Base-by-base conservation (phyloP, 2,888 invertebrate genomes). In the Stictocephala bisonia region DNA sequence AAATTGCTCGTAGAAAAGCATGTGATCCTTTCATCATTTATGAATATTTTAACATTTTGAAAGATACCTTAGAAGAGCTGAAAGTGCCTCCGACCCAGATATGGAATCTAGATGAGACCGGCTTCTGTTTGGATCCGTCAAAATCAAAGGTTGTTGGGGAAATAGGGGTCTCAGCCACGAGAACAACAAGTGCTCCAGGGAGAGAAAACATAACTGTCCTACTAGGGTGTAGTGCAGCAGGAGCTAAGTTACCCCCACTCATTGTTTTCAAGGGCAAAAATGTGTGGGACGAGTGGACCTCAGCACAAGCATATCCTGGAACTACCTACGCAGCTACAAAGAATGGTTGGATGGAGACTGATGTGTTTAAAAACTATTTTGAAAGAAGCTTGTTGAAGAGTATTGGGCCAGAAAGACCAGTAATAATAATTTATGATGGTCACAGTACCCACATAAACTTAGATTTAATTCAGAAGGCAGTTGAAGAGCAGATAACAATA, bases 261-360 rank as follows among this genome's bases (percentile, higher is more conserved):
- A 81, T 83, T 41, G 80, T 82, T 50, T 81, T 79, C 75, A 81
- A 81, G 66, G 79, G 81, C n/a, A 82, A 81, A 76, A 78, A 81
- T 78, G 74, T 81, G 13, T 83, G 83, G 81, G 80, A 82, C 75
- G 75, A 80, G 67, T 83, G 81, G 82, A 75, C 79, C 56, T 80
- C 81, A 18, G 72, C 75, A 53, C 74, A 75, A 31, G 35, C 35
- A 31, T 11, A 31, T 31, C 79, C 79, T 53, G 77, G 75, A n/a
- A 80, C 80, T 26, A 56, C 74, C 3, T 79, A 79, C 67, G 79
- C 81, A 58, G 82, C 83, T 0, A 82, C 81, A 51, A 74, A 26
- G 15, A 81, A 79, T 13, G 82, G 83, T n/a, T 80, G 79, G 80
- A 81, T 80, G 80, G 58, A 58, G 29, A 58, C 58, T n/a, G 58